Evolutionary conservation across 2,797 vertebrate species (phyloP).

Genomic region (Erethizon dorsatum): DNA sequence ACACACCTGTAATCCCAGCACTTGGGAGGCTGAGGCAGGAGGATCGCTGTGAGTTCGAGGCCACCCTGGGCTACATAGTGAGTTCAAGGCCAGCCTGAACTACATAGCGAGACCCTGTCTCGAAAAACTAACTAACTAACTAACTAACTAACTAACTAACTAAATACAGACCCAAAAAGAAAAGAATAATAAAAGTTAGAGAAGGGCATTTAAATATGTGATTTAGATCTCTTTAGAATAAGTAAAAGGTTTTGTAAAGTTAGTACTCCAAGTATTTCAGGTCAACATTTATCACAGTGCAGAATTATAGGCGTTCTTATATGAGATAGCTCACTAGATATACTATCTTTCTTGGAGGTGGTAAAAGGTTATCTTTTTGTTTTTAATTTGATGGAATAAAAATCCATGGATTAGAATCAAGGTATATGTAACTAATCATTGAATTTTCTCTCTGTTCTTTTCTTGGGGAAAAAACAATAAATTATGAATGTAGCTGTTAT

Average conservation of each 20-base stretch:
- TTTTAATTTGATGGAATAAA: slow-evolving; percentile 52
- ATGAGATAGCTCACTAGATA: neutral
- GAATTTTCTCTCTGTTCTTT: slow-evolving; percentile 15
- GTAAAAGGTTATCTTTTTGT: neutral
- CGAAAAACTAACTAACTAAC: neutral
- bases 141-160: too few species aligned
- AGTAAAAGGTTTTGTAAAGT: neutral
- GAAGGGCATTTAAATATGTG: neutral
- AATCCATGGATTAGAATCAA: slow-evolving; percentile 26
- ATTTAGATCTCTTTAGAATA: neutral
- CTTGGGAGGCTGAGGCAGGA: neutral
- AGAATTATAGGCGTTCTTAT: slow-evolving; percentile 1
- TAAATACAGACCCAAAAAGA: neutral
- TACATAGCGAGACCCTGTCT: neutral
- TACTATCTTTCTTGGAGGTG: neutral
- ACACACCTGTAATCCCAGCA: neutral
- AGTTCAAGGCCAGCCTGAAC: neutral
- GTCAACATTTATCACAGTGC: slow-evolving; percentile 12
- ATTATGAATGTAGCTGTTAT: neutral
- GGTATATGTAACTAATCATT: slow-evolving; percentile 5
- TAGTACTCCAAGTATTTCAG: slow-evolving; percentile 22
- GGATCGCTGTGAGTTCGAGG: neutral
- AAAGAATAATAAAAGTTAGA: slow-evolving; percentile 34
- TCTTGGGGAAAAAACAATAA: slow-evolving; percentile 28
- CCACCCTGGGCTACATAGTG: neutral